Base-by-base conservation (phyloP, 2,797 vertebrate species). In the Anguilla megastoma region DNA sequence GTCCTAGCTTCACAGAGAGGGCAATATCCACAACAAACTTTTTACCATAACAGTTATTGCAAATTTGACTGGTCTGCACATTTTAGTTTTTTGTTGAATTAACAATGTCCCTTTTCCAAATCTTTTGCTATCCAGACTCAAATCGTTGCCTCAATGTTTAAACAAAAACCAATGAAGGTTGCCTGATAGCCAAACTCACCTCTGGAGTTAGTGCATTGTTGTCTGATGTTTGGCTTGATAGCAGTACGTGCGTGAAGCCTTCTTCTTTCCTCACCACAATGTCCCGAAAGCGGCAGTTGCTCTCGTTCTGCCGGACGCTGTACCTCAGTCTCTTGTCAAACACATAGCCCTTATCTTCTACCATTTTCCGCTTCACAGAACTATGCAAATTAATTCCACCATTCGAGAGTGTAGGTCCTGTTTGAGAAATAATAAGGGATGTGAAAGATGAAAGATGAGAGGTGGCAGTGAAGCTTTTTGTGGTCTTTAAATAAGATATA, bases 261-360 rank as follows among this genome's bases (percentile, higher is more conserved):
- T 99, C 98, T 94, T 99, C 98, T 93, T 99, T 99, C 92, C 98
- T 95, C 88, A 99, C 98, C 3, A 99, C 98, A 18, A 99, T 99
- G 96, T 99, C 98, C 89, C 98, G 96, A 93, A 98, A 99, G 85
- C 98, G 97, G 93, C 97, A 98, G 96, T 97, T 98, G 93, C 95
- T 97, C 93, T 99, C 98, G 0, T 97, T 99, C 93, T 99, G 98
- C 91, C 98, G 96, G 90, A 99, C 97, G 0, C 98, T 99, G 95
- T 99, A 99, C 94, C 98, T 96, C 91, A 99, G 96, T 91, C 98
- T 96, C 95, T 99, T 99, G 96, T 99, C 98, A 1, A 99, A 98
- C 91, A 98, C 97, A 48, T 98, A 99, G 94, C 97, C 96, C 89
- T 96, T 97, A 45, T 82, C 79, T 30, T 98, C 95, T 2, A 95